Conservation (phyloP, 2,888 invertebrate genomes). For the Metallyticus violacea region DNA sequence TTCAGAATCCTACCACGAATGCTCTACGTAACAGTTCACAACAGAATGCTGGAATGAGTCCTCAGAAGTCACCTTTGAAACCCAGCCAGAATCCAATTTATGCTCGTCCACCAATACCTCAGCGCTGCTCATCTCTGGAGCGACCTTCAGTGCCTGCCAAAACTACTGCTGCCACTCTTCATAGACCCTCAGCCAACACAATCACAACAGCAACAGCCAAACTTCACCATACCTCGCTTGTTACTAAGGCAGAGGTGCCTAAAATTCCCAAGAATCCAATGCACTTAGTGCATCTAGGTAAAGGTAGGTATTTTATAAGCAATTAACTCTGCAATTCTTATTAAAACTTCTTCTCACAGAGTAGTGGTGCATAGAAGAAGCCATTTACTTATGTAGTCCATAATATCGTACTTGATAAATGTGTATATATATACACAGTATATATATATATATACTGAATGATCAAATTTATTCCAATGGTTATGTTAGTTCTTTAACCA, state of each 20-base stretch:
- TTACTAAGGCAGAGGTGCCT: neutral
- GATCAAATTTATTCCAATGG: no score
- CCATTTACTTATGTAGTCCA: no score
- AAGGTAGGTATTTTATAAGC: slow-evolving; percentile 2
- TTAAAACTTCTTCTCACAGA: no score
- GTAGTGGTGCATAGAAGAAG: no score
- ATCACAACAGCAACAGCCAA: neutral
- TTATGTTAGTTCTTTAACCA: no score
- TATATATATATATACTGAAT: no score
- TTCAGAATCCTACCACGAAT: neutral
- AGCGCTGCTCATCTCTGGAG: slow-evolving; percentile 84
- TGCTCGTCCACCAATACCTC: slow-evolving; percentile 68
- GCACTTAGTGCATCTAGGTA: neutral
- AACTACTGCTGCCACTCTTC: slow-evolving; percentile 26
- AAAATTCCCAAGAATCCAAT: slow-evolving; percentile 1
- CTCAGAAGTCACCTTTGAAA: slow-evolving; percentile 34
- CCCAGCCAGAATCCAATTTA: slow-evolving; percentile 41
- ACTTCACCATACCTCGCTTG: neutral
- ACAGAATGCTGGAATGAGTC: neutral
- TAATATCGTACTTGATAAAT: no score
- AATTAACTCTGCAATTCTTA: no score
- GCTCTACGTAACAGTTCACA: neutral
- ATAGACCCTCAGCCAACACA: neutral
- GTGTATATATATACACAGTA: no score
- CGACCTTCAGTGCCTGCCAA: slow-evolving; percentile 64